Evolutionary conservation across 2,797 vertebrate genomes (phyloP), one percentile per base, ranked within the genome.

Genomic region (Bryconaethiops microstoma): DNA sequence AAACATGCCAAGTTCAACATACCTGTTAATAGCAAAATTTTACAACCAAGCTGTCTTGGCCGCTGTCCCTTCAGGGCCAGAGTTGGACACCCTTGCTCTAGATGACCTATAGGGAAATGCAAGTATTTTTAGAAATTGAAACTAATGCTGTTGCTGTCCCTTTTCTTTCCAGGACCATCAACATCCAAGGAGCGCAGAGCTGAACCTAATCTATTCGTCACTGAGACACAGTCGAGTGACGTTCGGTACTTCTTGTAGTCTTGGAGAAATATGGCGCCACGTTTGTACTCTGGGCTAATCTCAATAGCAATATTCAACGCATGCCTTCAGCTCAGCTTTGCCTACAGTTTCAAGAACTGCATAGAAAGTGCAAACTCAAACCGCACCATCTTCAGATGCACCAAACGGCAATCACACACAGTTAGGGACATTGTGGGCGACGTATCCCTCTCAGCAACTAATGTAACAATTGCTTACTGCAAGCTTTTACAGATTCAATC

Each of bases 291-390:
- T 35, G 67, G 88, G 2, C n/a, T 89, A 45, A 70, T 83, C 52
- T 59, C 73, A 48, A 39, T 84, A 5, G 21, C 73, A 45, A 23
- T 89, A 88, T 75, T 87, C 23, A 74, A 89, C 17, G 48, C 74
- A 55, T 63, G 89, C n/a, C 60, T 91, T 85, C 84, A 89, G 19
- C 82, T 90, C 40, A 82, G 83, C 81, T 14, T 79, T 23, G 78
- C 90, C 45, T 96, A 94, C 76, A 93, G 93, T 86, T 96, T 91
- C 81, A 83, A 74, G 0, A 94, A 94, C 88, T 95, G 95, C 86
- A 92, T 92, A 21, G 90, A 91, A 60, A 84, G 79, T 7, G 19
- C 80, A 10, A 5, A 29, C 71, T 85, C 87, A 17, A 71, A 87
- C 5, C 45, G 82, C 21, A 84, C 10, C 29, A 64, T 0, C 42